These are phyloP conservation scores for Aeoliscus strigatus DNA, from an alignment of 2,797 vertebrate genomes.

Conservation along the genomic window DNA sequence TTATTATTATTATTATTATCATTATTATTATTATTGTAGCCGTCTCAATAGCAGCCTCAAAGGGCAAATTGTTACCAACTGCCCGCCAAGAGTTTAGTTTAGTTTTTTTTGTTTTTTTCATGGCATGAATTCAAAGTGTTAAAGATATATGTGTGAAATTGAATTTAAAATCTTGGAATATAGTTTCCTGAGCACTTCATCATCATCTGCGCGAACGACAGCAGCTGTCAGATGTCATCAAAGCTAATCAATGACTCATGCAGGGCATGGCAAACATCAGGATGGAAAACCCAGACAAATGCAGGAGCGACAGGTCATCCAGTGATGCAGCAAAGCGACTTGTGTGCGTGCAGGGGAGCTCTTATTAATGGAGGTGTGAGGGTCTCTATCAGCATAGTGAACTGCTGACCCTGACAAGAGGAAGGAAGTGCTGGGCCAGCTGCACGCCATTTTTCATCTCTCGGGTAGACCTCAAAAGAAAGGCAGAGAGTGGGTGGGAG, in stretches of 20 bases:
- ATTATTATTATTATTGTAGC: too few relatives aligned
- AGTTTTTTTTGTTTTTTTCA: too few relatives aligned
- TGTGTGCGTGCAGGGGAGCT: constrained; percentile 53
- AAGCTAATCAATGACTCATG: constrained; percentile 1
- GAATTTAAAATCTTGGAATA: too few relatives aligned
- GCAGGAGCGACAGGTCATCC: constrained; percentile 25
- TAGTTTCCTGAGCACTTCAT: too few relatives aligned
- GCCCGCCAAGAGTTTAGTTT: too few relatives aligned
- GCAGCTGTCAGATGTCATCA: constrained; percentile 1
- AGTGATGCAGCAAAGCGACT: constrained; percentile 45
- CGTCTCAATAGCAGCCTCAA: background rate
- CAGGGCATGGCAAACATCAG: constrained; percentile 13
- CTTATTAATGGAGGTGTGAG: constrained; percentile 60
- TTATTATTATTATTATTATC: too few relatives aligned
- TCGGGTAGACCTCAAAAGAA: constrained; percentile 53
- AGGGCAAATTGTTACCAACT: too few relatives aligned
- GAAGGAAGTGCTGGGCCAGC: constrained; percentile 65
- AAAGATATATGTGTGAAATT: background rate
- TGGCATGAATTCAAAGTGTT: background rate
- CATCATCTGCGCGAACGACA: background rate
- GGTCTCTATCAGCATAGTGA: constrained; percentile 70
- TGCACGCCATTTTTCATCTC: constrained; percentile 72
- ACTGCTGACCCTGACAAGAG: constrained; percentile 66
- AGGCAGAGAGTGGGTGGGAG: constrained; percentile 1
- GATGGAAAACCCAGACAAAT: constrained; percentile 26